Conservation (phyloP, 2,888 invertebrate species). For the Andrena trimmerana region DNA sequence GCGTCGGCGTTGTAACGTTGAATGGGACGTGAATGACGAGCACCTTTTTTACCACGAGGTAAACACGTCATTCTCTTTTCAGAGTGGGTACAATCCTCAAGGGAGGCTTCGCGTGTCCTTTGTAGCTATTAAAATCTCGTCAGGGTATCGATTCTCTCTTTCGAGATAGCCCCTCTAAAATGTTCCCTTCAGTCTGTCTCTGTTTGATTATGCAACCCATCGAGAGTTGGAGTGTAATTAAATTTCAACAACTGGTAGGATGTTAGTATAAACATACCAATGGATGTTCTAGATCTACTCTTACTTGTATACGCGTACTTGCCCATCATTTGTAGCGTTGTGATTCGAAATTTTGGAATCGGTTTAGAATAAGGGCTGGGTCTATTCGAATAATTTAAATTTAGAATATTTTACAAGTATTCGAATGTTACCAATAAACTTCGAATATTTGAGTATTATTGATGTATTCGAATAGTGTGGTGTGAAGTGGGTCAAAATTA, state of each 20-base stretch:
- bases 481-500: no score
- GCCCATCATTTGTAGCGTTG: no score
- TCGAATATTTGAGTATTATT: no score
- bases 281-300: no score
- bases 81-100: conserved; percentile 27
- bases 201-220: conserved; percentile 23
- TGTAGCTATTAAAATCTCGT: conserved; percentile 56
- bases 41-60: conserved; percentile 45
- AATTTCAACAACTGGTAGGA: neutral
- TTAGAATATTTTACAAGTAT: no score
- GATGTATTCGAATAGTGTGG: no score
- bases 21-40: conserved; percentile 53
- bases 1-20: conserved; percentile 38
- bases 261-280: neutral
- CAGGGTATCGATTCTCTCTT: conserved; percentile 47
- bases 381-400: no score
- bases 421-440: no score
- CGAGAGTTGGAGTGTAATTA: conserved; percentile 24
- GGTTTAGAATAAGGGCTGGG: no score
- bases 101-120: conserved; percentile 36
- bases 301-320: neutral
- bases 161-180: neutral
- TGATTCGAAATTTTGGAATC: no score
- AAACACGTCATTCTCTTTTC: conserved; percentile 48
- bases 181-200: neutral